phyloP scores from a whole-genome alignment of 92 coral and sea anemone species.

The Chrysogorgia sp. region DNA sequence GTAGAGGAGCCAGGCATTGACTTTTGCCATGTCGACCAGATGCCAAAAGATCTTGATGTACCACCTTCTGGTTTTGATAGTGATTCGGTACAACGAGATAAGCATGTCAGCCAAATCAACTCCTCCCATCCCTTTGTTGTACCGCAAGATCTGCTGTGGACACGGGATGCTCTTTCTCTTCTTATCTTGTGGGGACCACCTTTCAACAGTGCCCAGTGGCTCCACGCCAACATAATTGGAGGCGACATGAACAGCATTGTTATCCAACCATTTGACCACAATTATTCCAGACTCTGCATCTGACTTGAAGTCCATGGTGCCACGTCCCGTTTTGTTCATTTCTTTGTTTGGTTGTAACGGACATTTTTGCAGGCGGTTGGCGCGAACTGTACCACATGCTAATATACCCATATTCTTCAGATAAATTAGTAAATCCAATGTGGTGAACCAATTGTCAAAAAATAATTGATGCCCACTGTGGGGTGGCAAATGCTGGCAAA shows the following conservation, averaged over 20 bases:
- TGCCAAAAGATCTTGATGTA: conserved; percentile 49
- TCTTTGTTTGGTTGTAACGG: conserved; percentile 20
- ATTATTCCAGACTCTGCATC: conserved; percentile 6
- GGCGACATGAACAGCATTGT: conserved; percentile 24
- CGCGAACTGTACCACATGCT: conserved; percentile 34
- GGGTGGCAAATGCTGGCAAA: conserved; percentile 10
- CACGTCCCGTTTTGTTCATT: conserved; percentile 16
- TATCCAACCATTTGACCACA: conserved; percentile 37
- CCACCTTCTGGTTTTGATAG: conserved; percentile 27
- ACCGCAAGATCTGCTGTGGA: conserved; percentile 10
- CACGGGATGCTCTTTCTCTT: background rate
- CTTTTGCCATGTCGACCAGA: conserved; percentile 39
- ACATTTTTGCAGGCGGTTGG: background rate
- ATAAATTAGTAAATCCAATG: conserved; percentile 11
- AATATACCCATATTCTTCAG: conserved; percentile 17
- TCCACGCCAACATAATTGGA: conserved; percentile 36
- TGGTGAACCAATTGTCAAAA: conserved; percentile 33
- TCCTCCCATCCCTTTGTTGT: conserved; percentile 54
- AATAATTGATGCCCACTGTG: conserved; percentile 14
- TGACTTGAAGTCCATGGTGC: conserved; percentile 20
- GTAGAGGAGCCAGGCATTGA: conserved; percentile 48
- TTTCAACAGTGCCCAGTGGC: conserved; percentile 19
- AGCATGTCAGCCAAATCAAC: conserved; percentile 44
- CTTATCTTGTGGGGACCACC: conserved; percentile 31
- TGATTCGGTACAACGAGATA: conserved; percentile 26